Evolutionary conservation across 2,888 invertebrate species (phyloP), one percentile per base, ranked within the genome.

Genomic region (Carabus problematicus): DNA sequence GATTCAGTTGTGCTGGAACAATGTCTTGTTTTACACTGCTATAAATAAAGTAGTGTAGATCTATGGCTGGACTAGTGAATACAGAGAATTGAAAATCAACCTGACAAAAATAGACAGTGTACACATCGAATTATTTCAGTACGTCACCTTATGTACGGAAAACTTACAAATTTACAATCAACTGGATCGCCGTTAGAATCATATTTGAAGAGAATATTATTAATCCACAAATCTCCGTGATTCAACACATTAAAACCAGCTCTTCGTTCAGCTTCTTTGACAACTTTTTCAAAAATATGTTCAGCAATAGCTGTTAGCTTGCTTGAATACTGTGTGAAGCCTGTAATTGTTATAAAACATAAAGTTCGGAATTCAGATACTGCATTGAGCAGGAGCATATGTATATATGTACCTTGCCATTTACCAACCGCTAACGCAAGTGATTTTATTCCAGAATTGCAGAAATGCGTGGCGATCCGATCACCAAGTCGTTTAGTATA

Each of bases 191-290:
- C 79, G 66, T 78, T 74, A 12, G 78, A 72, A 70, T 81, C 74
- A 71, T 85, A 82, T 73, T 82, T 82, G 71, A 85, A 85, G 73
- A 85, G 80, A 74, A 85, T 81, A 72, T 85, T 85, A 71, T 85
- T 85, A 0, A 82, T 78, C 85, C 85, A 85, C 3, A 85, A 75
- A 75, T 85, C 85, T 1, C 85, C 85, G 70, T 85, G 85, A 72
- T 84, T 84, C 9, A 85, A 77, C 11, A 85, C 85, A 60, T 82
- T 81, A 55, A 85, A 80, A 1, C 77, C 78, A 2, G 76, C 72
- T 69, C 72, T 74, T 42, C 74, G 71, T 71, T 73, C 74, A 39
- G 76, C 72, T 6, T 77, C 73, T 16, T 73, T 66, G 1, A 76
- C 72, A 1, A 75, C 75, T 49, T 75, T 73, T 45, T 74, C 73